These are phyloP conservation scores for Flexamia atlantica DNA, from an alignment of 2,888 invertebrate species.

Conservation along the genomic window DNA sequence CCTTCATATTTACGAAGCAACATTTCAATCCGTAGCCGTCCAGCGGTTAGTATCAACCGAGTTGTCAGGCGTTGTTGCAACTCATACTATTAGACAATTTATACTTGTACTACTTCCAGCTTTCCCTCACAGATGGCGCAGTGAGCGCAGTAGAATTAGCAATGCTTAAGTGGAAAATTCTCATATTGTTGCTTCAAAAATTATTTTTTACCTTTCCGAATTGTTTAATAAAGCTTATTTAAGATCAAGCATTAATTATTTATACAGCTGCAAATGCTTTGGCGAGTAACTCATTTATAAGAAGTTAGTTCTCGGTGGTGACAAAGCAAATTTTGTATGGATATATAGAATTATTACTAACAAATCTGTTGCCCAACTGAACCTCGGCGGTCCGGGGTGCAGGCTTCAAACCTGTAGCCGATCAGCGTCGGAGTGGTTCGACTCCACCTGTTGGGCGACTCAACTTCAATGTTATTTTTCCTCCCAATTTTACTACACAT, in stretches of 20 bases:
- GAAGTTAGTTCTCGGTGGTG: neutral
- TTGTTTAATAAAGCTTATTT: too few species aligned
- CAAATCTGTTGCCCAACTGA: slow-evolving; percentile 80
- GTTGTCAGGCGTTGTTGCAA: neutral
- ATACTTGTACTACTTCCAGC: neutral
- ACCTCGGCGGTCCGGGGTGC: slow-evolving; percentile 89
- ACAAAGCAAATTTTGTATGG: neutral
- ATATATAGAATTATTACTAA: neutral
- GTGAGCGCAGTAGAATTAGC: neutral
- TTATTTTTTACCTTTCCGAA: too few species aligned
- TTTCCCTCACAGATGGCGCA: neutral
- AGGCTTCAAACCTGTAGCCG: slow-evolving; percentile 92
- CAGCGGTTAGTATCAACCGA: neutral
- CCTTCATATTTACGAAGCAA: neutral
- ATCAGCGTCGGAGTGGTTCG: slow-evolving; percentile 89
- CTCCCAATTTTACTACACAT: too few species aligned
- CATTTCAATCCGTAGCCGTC: neutral
- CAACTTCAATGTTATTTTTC: neutral
- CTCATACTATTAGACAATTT: neutral
- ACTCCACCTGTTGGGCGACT: slow-evolving; percentile 91
- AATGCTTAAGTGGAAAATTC: too few species aligned
- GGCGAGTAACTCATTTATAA: neutral
- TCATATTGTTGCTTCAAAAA: too few species aligned
- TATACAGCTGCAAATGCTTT: too few species aligned
- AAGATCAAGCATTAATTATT: too few species aligned